A percentile compares a stretch with the other conserved stretches of the same genome.
Evolutionary conservation across 2,113 vertebrate genomes (phyloP).

Genomic region (Crocuta crocuta): DNA sequence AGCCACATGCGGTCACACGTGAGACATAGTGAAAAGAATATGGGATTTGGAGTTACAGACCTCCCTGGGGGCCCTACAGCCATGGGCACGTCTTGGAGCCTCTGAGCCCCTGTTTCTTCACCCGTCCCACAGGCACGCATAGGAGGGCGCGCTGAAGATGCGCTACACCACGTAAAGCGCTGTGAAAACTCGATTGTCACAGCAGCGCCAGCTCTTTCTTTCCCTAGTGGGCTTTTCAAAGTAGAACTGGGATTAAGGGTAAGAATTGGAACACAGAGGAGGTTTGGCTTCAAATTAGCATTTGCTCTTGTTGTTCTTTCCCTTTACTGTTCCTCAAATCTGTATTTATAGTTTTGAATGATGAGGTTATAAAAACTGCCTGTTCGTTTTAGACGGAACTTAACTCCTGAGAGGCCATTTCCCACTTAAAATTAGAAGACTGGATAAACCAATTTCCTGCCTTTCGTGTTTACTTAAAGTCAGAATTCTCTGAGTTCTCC

Average conservation of each 20-base stretch:
- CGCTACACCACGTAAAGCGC: neutral
- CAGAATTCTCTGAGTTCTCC: conserved; percentile 42
- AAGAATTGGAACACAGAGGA: conserved; percentile 3
- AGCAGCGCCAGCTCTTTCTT: neutral
- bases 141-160: neutral
- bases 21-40: neutral
- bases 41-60: conserved; percentile 24
- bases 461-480: neutral
- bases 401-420: neutral
- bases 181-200: neutral
- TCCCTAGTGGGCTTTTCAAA: neutral
- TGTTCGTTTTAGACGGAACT: conserved; percentile 27
- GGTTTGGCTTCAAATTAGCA: neutral
- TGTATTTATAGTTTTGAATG: neutral
- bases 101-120: neutral
- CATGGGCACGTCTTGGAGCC: neutral
- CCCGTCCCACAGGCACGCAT: neutral
- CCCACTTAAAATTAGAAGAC: conserved; percentile 7
- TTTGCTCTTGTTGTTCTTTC: neutral
- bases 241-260: conserved; percentile 1
- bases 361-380: conserved; percentile 6
- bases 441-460: conserved; percentile 1
- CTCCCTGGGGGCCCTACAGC: neutral
- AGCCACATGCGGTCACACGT: neutral
- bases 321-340: neutral